Conservation (phyloP, 1,140 invertebrate genomes). For the Microplitis demolitor region DNA sequence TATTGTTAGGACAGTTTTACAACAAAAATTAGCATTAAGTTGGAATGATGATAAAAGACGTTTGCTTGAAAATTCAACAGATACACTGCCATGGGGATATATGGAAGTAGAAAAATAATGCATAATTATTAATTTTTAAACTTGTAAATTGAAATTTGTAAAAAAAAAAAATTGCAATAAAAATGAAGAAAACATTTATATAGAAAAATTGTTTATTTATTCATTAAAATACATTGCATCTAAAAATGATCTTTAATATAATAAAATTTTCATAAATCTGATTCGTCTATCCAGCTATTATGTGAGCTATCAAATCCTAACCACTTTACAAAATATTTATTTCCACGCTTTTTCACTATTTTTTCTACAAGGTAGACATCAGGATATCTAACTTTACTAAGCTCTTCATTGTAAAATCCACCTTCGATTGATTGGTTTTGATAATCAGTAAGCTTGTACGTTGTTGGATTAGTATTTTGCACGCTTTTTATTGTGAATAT, state of each 20-base stretch:
- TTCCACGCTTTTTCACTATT: not conserved
- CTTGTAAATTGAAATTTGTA: too few relatives aligned
- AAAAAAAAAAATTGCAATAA: too few relatives aligned
- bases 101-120: not conserved
- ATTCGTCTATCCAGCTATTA: too few relatives aligned
- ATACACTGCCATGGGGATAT: conserved; percentile 19
- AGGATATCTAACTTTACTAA: not conserved
- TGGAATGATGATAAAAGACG: conserved; percentile 17
- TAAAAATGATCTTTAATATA: too few relatives aligned
- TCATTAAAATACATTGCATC: too few relatives aligned
- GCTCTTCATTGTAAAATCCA: not conserved
- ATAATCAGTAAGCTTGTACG: not conserved
- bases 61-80: not conserved
- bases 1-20: not conserved
- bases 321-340: not conserved
- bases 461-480: not conserved
- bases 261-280: not conserved
- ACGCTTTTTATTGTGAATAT: too few relatives aligned
- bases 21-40: not conserved
- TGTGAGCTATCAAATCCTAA: not conserved
- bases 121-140: too few relatives aligned
- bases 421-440: not conserved
- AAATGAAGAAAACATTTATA: too few relatives aligned
- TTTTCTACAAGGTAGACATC: not conserved
- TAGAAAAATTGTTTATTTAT: too few relatives aligned